These are phyloP conservation scores for Diploscapter pachys DNA, from an alignment of 1,140 invertebrate species.

Conservation along the genomic window DNA sequence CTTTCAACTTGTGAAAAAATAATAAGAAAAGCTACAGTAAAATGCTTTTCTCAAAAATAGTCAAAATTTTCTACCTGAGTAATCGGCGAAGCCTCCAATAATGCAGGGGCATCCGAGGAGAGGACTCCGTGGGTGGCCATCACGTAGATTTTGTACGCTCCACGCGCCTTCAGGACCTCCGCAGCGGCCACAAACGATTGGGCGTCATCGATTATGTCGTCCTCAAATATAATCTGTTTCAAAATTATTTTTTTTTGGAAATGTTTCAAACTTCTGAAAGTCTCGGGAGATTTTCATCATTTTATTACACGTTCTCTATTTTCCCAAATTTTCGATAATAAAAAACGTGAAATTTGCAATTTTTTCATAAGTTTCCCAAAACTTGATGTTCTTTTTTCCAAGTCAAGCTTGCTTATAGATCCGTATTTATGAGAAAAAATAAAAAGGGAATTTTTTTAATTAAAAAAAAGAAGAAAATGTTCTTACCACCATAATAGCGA, in stretches of 20 bases:
- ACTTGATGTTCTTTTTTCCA: too few species aligned
- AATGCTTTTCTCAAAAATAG: too few species aligned
- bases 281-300: background rate
- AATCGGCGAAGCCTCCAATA: conserved; percentile 93
- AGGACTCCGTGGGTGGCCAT: conserved; percentile 93
- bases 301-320: too few species aligned
- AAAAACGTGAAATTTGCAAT: too few species aligned
- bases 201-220: conserved; percentile 97
- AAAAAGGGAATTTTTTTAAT: background rate
- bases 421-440: background rate
- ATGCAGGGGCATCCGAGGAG: conserved; percentile 87
- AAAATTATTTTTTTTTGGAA: background rate
- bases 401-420: too few species aligned
- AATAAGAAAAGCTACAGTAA: too few species aligned
- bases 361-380: background rate
- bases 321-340: too few species aligned
- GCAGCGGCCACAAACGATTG: conserved; percentile 88
- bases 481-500: conserved; percentile 86
- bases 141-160: conserved; percentile 98
- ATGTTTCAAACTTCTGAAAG: conserved; percentile 1
- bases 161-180: conserved; percentile 73
- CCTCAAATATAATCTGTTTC: conserved; percentile 59
- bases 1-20: too few species aligned
- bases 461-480: too few species aligned
- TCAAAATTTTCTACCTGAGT: conserved; percentile 73